These are phyloP conservation scores for Ctenomys sociabilis DNA, from an alignment of 2,113 vertebrate genomes.

Conservation along the genomic window DNA sequence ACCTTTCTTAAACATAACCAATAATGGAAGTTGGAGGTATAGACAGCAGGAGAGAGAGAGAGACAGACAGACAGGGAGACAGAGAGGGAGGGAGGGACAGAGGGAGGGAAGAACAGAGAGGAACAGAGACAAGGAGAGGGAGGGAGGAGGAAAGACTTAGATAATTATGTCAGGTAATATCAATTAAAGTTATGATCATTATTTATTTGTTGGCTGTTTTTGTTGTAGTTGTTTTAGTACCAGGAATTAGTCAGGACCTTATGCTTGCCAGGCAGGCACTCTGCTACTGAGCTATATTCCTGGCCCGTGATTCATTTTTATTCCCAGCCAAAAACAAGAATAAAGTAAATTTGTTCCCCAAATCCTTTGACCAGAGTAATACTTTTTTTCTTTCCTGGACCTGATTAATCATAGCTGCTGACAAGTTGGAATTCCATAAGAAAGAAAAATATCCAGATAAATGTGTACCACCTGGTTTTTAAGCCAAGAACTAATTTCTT, in stretches of 20 bases:
- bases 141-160: not conserved
- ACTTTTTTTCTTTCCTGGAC: not conserved
- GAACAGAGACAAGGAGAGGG: too few species aligned
- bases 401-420: not conserved
- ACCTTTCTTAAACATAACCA: not conserved
- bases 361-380: not conserved
- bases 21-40: not conserved
- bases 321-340: not conserved
- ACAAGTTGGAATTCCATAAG: not conserved
- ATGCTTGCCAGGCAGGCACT: too few species aligned
- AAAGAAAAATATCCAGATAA: not conserved
- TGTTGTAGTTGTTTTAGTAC: too few species aligned
- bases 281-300: too few species aligned
- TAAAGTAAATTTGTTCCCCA: not conserved
- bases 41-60: not conserved
- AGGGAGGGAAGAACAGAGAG: not conserved
- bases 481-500: constrained; percentile 15
- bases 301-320: not conserved
- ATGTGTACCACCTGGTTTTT: not conserved
- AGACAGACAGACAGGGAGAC: not conserved
- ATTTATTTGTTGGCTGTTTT: not conserved
- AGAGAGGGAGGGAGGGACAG: not conserved
- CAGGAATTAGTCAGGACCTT: too few species aligned
- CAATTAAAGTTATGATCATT: not conserved
- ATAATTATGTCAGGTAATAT: not conserved